phyloP scores from a whole-genome alignment of 2,113 vertebrate genomes.

The Gnathonemus longibarbis region DNA sequence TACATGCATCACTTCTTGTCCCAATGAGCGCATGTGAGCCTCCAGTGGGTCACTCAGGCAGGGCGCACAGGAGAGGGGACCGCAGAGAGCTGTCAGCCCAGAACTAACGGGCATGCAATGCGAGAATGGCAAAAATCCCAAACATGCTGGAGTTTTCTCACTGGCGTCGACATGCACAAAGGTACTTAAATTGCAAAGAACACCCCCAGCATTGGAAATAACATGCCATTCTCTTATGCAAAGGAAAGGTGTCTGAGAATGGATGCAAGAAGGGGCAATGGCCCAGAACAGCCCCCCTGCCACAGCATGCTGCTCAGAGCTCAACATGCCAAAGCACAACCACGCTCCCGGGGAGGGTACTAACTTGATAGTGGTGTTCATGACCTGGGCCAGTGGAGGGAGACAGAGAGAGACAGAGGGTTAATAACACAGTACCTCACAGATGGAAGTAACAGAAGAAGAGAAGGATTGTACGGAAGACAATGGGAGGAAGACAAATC shows the following conservation, averaged over 20 bases:
- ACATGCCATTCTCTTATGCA: not conserved
- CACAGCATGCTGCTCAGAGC: slow-evolving; percentile 1
- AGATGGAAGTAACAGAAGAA: not conserved
- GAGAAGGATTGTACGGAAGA: not conserved
- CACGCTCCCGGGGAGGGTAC: slow-evolving; percentile 60
- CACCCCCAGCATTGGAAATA: not conserved
- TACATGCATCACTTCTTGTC: not conserved
- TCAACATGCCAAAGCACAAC: slow-evolving; percentile 33
- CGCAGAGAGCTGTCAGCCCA: not conserved
- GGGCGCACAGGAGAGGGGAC: not conserved
- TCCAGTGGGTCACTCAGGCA: not conserved
- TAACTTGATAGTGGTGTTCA: slow-evolving; percentile 82
- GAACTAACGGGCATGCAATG: not conserved
- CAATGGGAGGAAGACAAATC: not conserved
- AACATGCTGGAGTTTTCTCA: not conserved
- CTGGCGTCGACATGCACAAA: not conserved
- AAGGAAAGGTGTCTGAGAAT: not conserved
- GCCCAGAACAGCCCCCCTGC: not conserved
- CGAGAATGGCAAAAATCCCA: not conserved
- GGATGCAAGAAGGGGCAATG: not conserved
- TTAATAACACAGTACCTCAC: not conserved
- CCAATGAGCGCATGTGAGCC: not conserved
- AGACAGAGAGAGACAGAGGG: slow-evolving; percentile 7
- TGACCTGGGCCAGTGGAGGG: slow-evolving; percentile 61
- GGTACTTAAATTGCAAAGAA: not conserved